Percentiles rank a stretch among this genome's conserved stretches.
phyloP scores from a whole-genome alignment of 2,888 invertebrate genomes.

The Linnaemya tessellans region DNA sequence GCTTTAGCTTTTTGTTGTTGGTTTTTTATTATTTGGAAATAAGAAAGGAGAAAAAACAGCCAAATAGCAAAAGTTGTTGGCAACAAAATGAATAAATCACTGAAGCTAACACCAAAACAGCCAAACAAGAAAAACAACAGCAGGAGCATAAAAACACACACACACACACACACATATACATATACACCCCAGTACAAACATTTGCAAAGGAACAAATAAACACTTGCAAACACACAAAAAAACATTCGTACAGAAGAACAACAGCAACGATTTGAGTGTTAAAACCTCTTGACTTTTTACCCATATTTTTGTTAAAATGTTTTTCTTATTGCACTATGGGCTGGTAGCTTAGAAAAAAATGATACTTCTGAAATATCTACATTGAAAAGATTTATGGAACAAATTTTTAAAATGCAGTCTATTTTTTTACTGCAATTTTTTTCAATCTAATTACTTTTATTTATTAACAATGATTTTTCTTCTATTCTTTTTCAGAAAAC shows the following conservation, averaged over 20 bases:
- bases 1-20: not conserved
- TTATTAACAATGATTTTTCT: no score
- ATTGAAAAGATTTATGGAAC: no score
- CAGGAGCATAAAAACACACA: conserved; percentile 13
- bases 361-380: no score
- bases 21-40: conserved; percentile 29
- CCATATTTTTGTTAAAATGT: conserved; percentile 46
- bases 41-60: conserved; percentile 30
- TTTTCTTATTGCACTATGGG: conserved; percentile 34
- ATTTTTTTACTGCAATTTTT: no score
- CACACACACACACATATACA: not conserved
- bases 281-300: conserved; percentile 66
- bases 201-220: conserved; percentile 18
- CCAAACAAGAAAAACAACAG: conserved; percentile 4
- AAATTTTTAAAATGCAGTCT: no score
- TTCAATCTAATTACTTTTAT: no score
- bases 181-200: conserved; percentile 9
- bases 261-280: conserved; percentile 59
- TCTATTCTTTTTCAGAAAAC: no score
- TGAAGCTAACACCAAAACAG: conserved; percentile 52
- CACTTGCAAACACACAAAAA: conserved; percentile 25
- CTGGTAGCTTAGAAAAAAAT: no score
- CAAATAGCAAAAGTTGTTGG: conserved; percentile 58
- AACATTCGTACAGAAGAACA: conserved; percentile 27
- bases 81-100: conserved; percentile 70